phyloP scores from a whole-genome alignment of 2,113 vertebrate species.

The Aegithalos caudatus region DNA sequence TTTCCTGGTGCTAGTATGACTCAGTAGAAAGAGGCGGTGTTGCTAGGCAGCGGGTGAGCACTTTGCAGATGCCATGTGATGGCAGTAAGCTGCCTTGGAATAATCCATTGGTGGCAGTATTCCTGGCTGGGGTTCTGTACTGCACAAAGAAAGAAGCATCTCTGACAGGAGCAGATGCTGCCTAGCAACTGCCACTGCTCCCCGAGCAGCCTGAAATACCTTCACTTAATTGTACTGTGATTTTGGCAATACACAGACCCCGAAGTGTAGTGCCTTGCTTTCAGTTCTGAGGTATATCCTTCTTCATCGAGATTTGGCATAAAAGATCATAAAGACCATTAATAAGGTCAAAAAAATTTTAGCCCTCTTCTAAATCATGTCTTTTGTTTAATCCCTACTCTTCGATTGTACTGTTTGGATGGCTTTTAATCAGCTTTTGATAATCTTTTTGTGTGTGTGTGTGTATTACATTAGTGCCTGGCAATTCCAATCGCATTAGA shows the following conservation, averaged over 20 bases:
- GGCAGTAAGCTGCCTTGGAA: slow-evolving; percentile 64
- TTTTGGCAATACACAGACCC: background rate
- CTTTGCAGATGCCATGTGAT: slow-evolving; percentile 64
- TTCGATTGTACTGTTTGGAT: slow-evolving; percentile 55
- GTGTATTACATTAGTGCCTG: slow-evolving; percentile 61
- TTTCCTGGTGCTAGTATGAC: slow-evolving; percentile 55
- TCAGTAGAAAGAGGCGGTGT: slow-evolving; percentile 66
- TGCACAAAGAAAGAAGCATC: slow-evolving; percentile 53
- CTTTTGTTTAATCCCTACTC: slow-evolving; percentile 47
- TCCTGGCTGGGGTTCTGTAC: slow-evolving; percentile 36
- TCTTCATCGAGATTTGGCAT: background rate
- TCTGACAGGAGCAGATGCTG: slow-evolving; percentile 60
- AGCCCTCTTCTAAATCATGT: background rate
- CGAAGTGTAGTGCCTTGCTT: background rate
- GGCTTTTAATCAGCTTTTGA: slow-evolving; percentile 63
- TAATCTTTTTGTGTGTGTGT: slow-evolving; percentile 45
- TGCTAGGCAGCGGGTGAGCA: slow-evolving; percentile 62
- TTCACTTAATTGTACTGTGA: slow-evolving; percentile 39
- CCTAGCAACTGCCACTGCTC: slow-evolving; percentile 66
- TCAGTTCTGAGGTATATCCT: background rate
- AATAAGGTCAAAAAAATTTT: slow-evolving; percentile 22
- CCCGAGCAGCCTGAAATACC: slow-evolving; percentile 14
- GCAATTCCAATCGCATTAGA: slow-evolving; percentile 47
- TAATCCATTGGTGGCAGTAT: slow-evolving; percentile 58
- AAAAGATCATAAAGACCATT: background rate